Percentiles rank a stretch among this genome's conserved stretches.
Conservation (phyloP, 37 sponge, comb jelly and placozoan species). For the Cladorhizidae sp. region DNA sequence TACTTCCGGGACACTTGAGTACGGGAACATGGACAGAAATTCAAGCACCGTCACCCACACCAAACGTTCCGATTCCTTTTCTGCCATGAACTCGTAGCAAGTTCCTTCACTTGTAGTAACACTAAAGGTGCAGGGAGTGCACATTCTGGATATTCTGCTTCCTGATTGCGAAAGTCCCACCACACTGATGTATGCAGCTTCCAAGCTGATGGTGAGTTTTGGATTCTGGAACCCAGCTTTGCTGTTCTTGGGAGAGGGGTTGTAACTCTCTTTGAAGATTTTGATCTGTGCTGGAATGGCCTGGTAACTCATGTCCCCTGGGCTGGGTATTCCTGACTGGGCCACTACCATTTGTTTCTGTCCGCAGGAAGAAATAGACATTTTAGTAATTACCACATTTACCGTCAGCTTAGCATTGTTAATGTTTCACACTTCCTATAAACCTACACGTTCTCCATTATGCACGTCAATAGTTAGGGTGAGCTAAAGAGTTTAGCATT, state of each 20-base stretch:
- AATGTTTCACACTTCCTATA: too few relatives aligned
- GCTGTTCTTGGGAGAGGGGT: not conserved
- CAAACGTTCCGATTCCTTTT: constrained; percentile 9
- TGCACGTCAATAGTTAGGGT: too few relatives aligned
- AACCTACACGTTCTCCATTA: too few relatives aligned
- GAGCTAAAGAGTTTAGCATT: too few relatives aligned
- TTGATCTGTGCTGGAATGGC: constrained; percentile 20
- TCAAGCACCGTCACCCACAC: constrained; percentile 41
- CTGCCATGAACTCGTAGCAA: constrained; percentile 30
- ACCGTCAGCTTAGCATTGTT: too few relatives aligned
- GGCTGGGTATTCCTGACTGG: constrained; percentile 5
- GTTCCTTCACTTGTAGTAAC: constrained; percentile 4
- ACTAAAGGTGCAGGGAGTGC: not conserved
- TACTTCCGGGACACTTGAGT: constrained; percentile 58
- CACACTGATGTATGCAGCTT: constrained; percentile 1
- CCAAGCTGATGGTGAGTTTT: not conserved
- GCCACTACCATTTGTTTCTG: constrained; percentile 19
- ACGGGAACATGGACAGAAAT: constrained; percentile 53
- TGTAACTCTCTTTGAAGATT: constrained; percentile 14
- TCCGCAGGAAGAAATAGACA: not conserved
- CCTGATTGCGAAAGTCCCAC: not conserved
- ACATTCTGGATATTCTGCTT: not conserved
- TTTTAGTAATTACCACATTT: too few relatives aligned
- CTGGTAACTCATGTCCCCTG: not conserved
- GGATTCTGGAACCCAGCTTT: not conserved